phyloP scores from a whole-genome alignment of 2,113 vertebrate species.

The Larimichthys crocea region DNA sequence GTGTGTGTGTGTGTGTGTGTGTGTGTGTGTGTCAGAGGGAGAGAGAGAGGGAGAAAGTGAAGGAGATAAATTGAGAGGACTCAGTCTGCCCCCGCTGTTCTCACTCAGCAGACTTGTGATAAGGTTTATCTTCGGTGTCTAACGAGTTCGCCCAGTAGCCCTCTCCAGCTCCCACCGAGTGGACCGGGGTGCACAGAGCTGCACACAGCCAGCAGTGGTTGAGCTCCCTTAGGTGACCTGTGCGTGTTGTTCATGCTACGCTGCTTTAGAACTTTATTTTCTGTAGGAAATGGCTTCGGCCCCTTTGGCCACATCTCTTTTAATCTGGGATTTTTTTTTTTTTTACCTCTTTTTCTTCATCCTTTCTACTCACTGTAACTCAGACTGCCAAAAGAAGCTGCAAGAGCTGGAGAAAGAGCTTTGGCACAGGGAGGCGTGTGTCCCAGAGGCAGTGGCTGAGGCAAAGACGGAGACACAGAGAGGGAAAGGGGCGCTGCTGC shows the following conservation, averaged over 20 bases:
- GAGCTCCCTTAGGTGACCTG: constrained; percentile 66
- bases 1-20: constrained; percentile 7
- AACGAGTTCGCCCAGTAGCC: constrained; percentile 68
- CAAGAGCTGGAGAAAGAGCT: constrained; percentile 68
- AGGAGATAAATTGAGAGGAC: constrained; percentile 69
- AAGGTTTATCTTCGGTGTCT: constrained; percentile 75
- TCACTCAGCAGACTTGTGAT: constrained; percentile 73
- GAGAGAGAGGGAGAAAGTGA: constrained; percentile 46
- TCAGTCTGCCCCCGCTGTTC: constrained; percentile 65
- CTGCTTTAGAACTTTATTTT: constrained; percentile 74
- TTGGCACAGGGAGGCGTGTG: constrained; percentile 70
- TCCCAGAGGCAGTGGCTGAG: constrained; percentile 73
- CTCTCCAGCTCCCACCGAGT: constrained; percentile 51
- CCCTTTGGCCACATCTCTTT: constrained; percentile 73
- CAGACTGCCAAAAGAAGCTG: constrained; percentile 71
- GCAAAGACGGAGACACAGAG: constrained; percentile 66
- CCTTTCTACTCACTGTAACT: constrained; percentile 69
- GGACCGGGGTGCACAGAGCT: constrained; percentile 42
- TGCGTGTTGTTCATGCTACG: constrained; percentile 67
- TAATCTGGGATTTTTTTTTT: constrained; percentile 69
- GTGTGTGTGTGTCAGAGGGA: constrained; percentile 34
- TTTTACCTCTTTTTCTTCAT: constrained; percentile 64
- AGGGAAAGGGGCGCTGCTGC: constrained; percentile 53
- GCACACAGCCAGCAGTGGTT: constrained; percentile 27
- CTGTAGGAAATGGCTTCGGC: constrained; percentile 61